Conservation (phyloP, 2,113 vertebrate genomes). For the Elaphurus davidianus region DNA sequence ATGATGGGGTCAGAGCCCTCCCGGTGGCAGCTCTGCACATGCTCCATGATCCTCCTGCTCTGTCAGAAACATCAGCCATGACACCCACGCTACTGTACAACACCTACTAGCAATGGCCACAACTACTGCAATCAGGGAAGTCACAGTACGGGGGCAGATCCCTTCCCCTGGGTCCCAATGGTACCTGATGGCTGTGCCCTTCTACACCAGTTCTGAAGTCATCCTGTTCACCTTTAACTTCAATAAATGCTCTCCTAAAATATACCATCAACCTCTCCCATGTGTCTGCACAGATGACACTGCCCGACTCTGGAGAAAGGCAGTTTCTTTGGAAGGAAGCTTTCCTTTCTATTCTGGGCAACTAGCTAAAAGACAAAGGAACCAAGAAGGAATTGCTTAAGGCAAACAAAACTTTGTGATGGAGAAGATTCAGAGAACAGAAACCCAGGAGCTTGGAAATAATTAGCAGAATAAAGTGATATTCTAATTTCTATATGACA, state of each 20-base stretch:
- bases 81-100: not conserved
- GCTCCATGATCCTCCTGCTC: not conserved
- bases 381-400: not conserved
- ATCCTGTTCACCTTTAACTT: not conserved
- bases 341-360: not conserved
- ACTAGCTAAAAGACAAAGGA: not conserved
- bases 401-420: not conserved
- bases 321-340: not conserved
- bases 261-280: not conserved
- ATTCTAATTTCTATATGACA: conserved; percentile 20
- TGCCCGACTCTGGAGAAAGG: not conserved
- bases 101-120: not conserved
- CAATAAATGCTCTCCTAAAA: not conserved
- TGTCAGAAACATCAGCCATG: not conserved
- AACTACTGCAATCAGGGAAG: not conserved
- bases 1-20: not conserved
- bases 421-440: not conserved
- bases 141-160: not conserved
- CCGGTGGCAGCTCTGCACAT: not conserved
- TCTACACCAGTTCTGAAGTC: not conserved
- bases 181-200: not conserved
- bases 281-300: not conserved
- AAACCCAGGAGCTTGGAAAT: not conserved
- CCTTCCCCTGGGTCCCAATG: not conserved
- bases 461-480: conserved; percentile 14